These are phyloP conservation scores for Xanthostigma xanthostigma DNA, from an alignment of 2,888 invertebrate species.

Conservation along the genomic window DNA sequence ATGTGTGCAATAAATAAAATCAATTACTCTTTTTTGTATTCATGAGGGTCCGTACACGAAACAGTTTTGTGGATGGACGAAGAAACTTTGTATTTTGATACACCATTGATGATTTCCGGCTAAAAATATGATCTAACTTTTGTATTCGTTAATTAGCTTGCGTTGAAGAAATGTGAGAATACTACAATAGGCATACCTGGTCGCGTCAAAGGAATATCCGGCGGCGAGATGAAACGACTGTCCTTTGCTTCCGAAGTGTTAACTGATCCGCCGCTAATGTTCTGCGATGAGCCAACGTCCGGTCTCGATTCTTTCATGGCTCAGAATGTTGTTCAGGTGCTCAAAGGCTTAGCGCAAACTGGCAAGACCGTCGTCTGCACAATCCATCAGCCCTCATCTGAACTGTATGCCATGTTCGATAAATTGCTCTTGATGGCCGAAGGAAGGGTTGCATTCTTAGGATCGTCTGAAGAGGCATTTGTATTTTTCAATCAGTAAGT, in stretches of 20 bases:
- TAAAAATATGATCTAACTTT: too few relatives aligned
- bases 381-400: conserved; percentile 91
- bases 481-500: conserved; percentile 67
- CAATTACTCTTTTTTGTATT: too few relatives aligned
- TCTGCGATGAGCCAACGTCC: conserved; percentile 96
- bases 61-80: too few relatives aligned
- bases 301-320: conserved; percentile 97
- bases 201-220: conserved; percentile 80
- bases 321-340: conserved; percentile 72
- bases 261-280: conserved; percentile 87
- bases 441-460: conserved; percentile 78
- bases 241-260: conserved; percentile 95
- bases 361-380: conserved; percentile 87
- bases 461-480: conserved; percentile 62
- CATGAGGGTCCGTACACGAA: too few relatives aligned
- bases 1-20: too few relatives aligned
- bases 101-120: too few relatives aligned
- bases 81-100: too few relatives aligned
- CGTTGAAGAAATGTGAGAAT: conserved; percentile 76
- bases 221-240: conserved; percentile 89
- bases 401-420: conserved; percentile 80
- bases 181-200: conserved; percentile 84
- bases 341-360: conserved; percentile 53
- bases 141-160: conserved; percentile 37
- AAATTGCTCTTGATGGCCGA: conserved; percentile 80